Evolutionary conservation across 2,888 invertebrate species (phyloP).

Genomic region (Coelopa pilipes): DNA sequence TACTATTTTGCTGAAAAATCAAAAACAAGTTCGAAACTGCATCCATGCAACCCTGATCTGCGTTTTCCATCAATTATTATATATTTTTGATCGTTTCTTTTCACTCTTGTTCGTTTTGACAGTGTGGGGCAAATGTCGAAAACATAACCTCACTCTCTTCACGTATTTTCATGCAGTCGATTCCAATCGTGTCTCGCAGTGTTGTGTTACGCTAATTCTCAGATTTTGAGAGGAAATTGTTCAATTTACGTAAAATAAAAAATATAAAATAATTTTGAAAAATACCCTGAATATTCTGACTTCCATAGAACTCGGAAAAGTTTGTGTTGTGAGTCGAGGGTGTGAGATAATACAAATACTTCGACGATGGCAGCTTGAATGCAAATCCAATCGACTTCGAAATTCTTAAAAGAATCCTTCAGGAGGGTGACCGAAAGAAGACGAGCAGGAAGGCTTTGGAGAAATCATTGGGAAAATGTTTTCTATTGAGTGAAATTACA

Average conservation of each 20-base stretch:
- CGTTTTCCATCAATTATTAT: not conserved
- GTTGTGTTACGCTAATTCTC: slow-evolving; percentile 13
- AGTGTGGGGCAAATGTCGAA: slow-evolving; percentile 39
- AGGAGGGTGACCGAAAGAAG: no score
- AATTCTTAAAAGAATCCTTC: no score
- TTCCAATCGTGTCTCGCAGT: slow-evolving; percentile 18
- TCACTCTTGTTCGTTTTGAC: slow-evolving; percentile 27
- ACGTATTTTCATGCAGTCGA: slow-evolving; percentile 36
- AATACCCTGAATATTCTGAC: no score
- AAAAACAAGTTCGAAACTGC: not conserved
- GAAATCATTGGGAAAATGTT: no score
- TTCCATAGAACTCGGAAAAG: no score
- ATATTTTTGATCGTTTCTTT: slow-evolving; percentile 34
- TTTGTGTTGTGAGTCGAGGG: no score
- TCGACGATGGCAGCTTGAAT: no score
- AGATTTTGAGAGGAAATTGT: not conserved
- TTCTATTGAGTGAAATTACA: no score
- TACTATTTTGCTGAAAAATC: not conserved
- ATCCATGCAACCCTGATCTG: slow-evolving; percentile 36
- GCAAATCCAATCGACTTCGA: no score
- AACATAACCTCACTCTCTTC: slow-evolving; percentile 48
- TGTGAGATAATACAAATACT: no score
- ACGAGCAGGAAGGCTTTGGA: no score
- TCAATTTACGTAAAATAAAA: not conserved
- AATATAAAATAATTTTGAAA: no score